Evolutionary conservation across 2,113 vertebrate species (phyloP), one percentile per base, ranked within the genome.

Genomic region (Eubucco bourcierii): DNA sequence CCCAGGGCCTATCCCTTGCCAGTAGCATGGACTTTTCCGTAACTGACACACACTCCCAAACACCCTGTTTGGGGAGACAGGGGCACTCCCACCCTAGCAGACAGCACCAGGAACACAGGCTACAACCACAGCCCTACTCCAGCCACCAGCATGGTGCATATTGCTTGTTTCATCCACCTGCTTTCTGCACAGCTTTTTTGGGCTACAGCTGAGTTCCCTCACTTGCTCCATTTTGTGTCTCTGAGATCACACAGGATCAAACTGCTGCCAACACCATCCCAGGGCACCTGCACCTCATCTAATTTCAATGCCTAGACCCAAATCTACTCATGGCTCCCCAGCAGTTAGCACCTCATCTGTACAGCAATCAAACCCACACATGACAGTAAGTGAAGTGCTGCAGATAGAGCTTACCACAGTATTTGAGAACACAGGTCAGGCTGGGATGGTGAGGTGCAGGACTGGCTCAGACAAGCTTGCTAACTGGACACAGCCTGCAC

Each of bases 21-120:
- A 12, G 23, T 15, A 59, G 33, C 10, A 0, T 12, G 14, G 44
- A 44, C 9, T 55, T 73, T 79, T 46, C n/a, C 41, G 14, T 5
- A 4, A 18, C 3, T 55, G 74, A 27, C 29, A 61, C 20, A 47
- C 1, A 7, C 14, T 2, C 17, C 27, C 0, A 0, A 5, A 46
- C 55, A 9, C 5, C 3, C 10, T 3, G 20, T 44, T 59, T 10
- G 19, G 33, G 15, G 19, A 25, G 24, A 29, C 58, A 29, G 1
- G 2, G 21, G 24, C 9, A 18, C 19, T 53, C 14, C 9, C 13
- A 8, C 4, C 12, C 24, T 33, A 56, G 28, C 19, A 74, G n/a
- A 37, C 2, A 3, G 7, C 39, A 47, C 16, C 12, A 50, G 29
- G 33, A 23, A 50, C 33, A 24, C 0, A 0, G 16, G 7, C 16